Evolutionary conservation across 2,797 vertebrate species (phyloP), one percentile per base, ranked within the genome.

Genomic region (Brachyrhaphis roseni): DNA sequence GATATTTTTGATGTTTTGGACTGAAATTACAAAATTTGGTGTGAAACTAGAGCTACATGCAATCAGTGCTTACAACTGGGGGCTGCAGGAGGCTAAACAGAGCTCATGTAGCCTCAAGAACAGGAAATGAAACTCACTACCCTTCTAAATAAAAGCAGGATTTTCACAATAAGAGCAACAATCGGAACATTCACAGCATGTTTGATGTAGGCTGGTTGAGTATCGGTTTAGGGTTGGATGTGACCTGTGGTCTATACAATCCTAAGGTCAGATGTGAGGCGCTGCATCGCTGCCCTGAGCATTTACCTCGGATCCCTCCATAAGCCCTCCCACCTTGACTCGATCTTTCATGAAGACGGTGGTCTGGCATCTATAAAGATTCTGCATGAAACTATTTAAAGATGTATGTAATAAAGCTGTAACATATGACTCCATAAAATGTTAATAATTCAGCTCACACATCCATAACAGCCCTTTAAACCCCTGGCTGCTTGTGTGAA

Each of bases 401-500:
- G n/a, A n/a, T 28, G n/a, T 18, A 75, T 57, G 77, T 81, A 77
- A 82, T 90, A 90, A 84, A 92, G 83, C 74, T 71, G 79, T 77
- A 82, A 80, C 82, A 78, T 86, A 76, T 79, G 77, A 80, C 71
- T 49, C 79, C 75, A 74, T 87, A 81, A 86, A 90, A 89, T 85
- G 83, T 79, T 88, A 79, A 90, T 93, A 87, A 86, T 78, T 89
- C 80, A 55, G 41, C 80, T 78, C 84, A 80, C 84, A 82, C 89
- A 80, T 77, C 68, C 79, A 82, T 53, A 78, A 70, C 77, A 76
- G 28, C 74, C 68, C 66, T 78, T 87, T 75, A 79, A 84, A 79
- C 84, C 78, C 81, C 82, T 31, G n/a, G 73, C 81, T 84, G 84
- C 79, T 74, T 70, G 51, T 23, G 74, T 81, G 68, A 89, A 91